Conservation (phyloP, 1,140 invertebrate species). For the Trissolcus basalis region DNA sequence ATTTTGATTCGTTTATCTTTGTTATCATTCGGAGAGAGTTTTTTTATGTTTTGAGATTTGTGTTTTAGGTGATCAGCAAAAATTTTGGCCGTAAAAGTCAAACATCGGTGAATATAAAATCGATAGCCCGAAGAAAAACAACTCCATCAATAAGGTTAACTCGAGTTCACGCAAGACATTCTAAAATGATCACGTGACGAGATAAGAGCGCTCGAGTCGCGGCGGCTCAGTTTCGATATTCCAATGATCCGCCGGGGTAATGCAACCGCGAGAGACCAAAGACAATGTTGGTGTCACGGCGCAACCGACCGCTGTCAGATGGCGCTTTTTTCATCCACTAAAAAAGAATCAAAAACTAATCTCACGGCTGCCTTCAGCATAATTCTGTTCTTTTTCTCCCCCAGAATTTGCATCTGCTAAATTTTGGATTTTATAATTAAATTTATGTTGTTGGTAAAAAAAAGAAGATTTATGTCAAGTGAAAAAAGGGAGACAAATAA, state of each 20-base stretch:
- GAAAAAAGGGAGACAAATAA: too few relatives aligned
- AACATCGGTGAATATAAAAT: constrained; percentile 4
- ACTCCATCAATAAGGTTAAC: constrained; percentile 42
- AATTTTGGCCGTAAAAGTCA: not conserved
- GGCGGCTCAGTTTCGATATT: constrained; percentile 25
- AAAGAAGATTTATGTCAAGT: too few relatives aligned
- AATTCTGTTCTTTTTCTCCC: too few relatives aligned
- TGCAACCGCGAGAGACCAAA: constrained; percentile 15
- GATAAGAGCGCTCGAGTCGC: constrained; percentile 28
- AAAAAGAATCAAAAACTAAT: constrained; percentile 9
- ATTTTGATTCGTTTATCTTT: too few relatives aligned
- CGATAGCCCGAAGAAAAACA: constrained; percentile 23
- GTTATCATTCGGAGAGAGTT: too few relatives aligned
- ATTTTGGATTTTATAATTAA: too few relatives aligned
- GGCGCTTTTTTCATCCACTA: constrained; percentile 5
- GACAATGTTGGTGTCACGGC: not conserved
- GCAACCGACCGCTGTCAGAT: constrained; percentile 14
- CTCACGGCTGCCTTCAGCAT: too few relatives aligned
- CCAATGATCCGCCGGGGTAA: constrained; percentile 29
- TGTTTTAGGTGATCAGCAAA: not conserved
- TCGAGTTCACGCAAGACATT: constrained; percentile 34
- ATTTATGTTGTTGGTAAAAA: too few relatives aligned
- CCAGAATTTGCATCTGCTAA: too few relatives aligned
- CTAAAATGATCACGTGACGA: constrained; percentile 42
- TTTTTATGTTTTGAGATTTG: too few relatives aligned